These are phyloP conservation scores for Arrhamphus sclerolepis DNA, from an alignment of 2,797 vertebrate species.

Conservation along the genomic window DNA sequence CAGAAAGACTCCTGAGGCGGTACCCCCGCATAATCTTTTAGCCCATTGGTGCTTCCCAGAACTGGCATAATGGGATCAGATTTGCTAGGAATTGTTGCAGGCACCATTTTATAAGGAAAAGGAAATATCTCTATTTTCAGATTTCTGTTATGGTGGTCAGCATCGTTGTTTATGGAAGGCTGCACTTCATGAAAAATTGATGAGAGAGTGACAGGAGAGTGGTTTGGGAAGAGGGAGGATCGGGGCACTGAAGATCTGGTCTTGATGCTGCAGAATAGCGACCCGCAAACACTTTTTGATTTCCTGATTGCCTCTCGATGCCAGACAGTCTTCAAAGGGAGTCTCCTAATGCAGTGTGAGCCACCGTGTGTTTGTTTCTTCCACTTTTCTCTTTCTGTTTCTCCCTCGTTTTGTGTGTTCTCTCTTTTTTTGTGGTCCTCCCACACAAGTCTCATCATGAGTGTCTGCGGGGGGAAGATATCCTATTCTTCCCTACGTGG, in stretches of 20 bases:
- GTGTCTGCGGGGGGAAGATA: slow-evolving; percentile 57
- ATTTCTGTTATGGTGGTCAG: slow-evolving; percentile 54
- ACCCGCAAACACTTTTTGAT: slow-evolving; percentile 52
- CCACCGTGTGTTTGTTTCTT: slow-evolving; percentile 50
- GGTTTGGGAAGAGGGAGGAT: slow-evolving; percentile 5
- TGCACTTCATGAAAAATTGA: slow-evolving; percentile 61
- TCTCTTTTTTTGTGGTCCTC: slow-evolving; percentile 36
- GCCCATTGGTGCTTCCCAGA: background rate
- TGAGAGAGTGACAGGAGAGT: slow-evolving; percentile 47
- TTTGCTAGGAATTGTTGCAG: slow-evolving; percentile 48
- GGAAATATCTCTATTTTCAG: slow-evolving; percentile 49
- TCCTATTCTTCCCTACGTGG: slow-evolving; percentile 41
- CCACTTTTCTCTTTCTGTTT: slow-evolving; percentile 21
- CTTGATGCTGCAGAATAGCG: slow-evolving; percentile 42
- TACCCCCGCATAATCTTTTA: background rate
- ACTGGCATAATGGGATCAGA: slow-evolving; percentile 18
- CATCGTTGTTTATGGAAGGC: slow-evolving; percentile 52
- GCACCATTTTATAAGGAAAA: slow-evolving; percentile 25
- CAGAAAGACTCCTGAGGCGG: background rate
- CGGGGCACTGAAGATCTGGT: slow-evolving; percentile 60
- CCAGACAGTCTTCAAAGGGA: slow-evolving; percentile 68
- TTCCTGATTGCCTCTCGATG: slow-evolving; percentile 64
- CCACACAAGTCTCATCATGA: slow-evolving; percentile 58
- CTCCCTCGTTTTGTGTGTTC: slow-evolving; percentile 47
- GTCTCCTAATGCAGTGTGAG: slow-evolving; percentile 61